phyloP scores from a whole-genome alignment of 2,797 vertebrate species.

The Eremophila alpestris region DNA sequence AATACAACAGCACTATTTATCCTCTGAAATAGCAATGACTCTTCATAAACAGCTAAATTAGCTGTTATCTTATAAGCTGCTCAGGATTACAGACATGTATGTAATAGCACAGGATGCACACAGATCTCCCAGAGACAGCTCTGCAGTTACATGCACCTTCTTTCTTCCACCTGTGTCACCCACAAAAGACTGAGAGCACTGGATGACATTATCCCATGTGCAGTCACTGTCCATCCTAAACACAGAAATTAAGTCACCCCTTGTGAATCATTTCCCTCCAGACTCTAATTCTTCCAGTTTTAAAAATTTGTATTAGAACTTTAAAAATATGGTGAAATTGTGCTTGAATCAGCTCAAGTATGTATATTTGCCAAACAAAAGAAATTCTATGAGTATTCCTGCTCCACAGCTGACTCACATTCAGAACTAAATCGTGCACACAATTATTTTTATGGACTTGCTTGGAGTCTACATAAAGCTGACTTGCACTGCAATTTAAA shows the following conservation, averaged over 20 bases:
- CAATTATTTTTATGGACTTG: conserved; percentile 2
- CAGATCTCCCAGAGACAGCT: not conserved
- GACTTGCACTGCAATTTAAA: not conserved
- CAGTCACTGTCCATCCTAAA: not conserved
- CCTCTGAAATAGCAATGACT: not conserved
- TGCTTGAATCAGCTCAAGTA: not conserved
- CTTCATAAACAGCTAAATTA: not conserved
- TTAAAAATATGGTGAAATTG: not conserved
- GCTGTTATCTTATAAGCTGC: not conserved
- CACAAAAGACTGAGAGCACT: not conserved
- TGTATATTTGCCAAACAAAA: not conserved
- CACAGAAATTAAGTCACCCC: not conserved
- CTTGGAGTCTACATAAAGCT: not conserved
- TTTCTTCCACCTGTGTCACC: not conserved
- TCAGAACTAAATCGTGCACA: not conserved
- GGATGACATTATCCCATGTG: fast-evolving
- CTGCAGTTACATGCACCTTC: not conserved
- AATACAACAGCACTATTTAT: not conserved
- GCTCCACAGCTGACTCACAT: not conserved
- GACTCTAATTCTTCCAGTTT: not conserved
- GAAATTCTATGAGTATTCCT: not conserved
- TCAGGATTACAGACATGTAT: not conserved
- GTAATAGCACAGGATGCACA: not conserved
- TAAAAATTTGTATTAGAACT: not conserved
- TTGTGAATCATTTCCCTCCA: not conserved